Percentiles rank a stretch among this genome's conserved stretches.
phyloP scores from a whole-genome alignment of 2,113 vertebrate species.

The Osmerus mordax region DNA sequence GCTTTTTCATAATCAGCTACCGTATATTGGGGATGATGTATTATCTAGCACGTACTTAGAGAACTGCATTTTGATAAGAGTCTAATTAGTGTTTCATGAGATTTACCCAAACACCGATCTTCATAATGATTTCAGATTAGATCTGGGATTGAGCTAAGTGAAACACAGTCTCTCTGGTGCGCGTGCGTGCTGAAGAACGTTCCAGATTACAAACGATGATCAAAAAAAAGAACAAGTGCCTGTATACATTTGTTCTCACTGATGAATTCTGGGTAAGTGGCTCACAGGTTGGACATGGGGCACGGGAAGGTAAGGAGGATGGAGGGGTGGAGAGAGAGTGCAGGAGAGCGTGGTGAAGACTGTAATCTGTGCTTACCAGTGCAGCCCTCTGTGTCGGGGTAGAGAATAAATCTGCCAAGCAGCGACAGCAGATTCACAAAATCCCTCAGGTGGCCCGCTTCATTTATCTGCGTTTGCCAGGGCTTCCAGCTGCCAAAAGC shows the following conservation, averaged over 20 bases:
- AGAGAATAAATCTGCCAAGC: slow-evolving; percentile 75
- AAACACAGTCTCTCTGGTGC: slow-evolving; percentile 52
- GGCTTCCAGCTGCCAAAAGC: slow-evolving; percentile 72
- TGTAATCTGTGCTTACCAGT: slow-evolving; percentile 75
- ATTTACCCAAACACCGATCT: slow-evolving; percentile 45
- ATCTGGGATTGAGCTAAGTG: slow-evolving; percentile 59
- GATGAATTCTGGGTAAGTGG: slow-evolving; percentile 65
- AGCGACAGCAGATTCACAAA: slow-evolving; percentile 74
- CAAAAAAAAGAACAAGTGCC: slow-evolving; percentile 24
- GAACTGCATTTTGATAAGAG: slow-evolving; percentile 38
- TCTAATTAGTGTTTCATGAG: slow-evolving; percentile 47
- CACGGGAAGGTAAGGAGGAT: slow-evolving; percentile 42
- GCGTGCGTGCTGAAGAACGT: slow-evolving; percentile 25
- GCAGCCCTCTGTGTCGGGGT: slow-evolving; percentile 64
- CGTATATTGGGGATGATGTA: too few relatives aligned
- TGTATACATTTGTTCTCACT: slow-evolving; percentile 57
- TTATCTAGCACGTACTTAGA: neutral
- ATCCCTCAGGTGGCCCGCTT: slow-evolving; percentile 75
- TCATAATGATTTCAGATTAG: slow-evolving; percentile 60
- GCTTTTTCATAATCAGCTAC: too few relatives aligned
- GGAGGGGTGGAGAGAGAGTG: slow-evolving; percentile 46
- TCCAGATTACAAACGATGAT: slow-evolving; percentile 40
- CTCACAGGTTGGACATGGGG: slow-evolving; percentile 16
- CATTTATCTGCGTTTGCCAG: slow-evolving; percentile 77
- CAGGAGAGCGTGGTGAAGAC: slow-evolving; percentile 57